These are phyloP conservation scores for Eulemur macaco DNA, from an alignment of 2,113 vertebrate genomes.

Conservation along the genomic window DNA sequence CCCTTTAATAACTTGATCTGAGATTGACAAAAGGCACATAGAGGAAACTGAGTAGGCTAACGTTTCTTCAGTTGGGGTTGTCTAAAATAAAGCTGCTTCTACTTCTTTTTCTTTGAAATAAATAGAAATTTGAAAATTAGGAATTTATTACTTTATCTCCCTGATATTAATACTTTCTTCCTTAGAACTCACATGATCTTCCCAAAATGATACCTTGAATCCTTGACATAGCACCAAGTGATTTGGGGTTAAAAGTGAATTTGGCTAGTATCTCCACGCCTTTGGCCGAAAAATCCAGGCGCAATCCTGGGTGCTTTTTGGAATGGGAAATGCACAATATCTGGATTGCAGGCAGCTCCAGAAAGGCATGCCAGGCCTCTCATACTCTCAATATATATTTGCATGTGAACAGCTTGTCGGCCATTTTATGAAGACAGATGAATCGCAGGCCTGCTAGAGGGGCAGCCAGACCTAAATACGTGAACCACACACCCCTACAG, in stretches of 20 bases:
- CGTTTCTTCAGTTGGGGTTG: not conserved
- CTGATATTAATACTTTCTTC: not conserved
- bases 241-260: conserved; percentile 16
- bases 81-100: not conserved
- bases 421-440: conserved; percentile 73
- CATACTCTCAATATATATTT: conserved; percentile 60
- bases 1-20: not conserved
- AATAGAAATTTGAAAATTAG: not conserved
- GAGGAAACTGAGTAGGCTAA: not conserved
- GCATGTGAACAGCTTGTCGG: conserved; percentile 71
- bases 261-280: not conserved
- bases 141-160: not conserved
- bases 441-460: conserved; percentile 34
- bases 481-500: not conserved
- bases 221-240: not conserved
- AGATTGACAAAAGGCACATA: not conserved
- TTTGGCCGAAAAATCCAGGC: conserved; percentile 32
- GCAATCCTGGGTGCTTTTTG: conserved; percentile 55
- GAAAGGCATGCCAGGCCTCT: conserved; percentile 61
- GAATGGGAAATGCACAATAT: conserved; percentile 45
- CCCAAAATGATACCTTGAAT: not conserved
- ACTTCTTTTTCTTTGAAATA: conserved; percentile 34
- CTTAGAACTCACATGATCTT: not conserved
- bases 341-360: conserved; percentile 48
- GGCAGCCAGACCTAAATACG: conserved; percentile 3